A percentile compares a stretch with the other conserved stretches of the same genome.
Evolutionary conservation across 2,888 invertebrate species (phyloP).

Genomic region (Volucella inflata): DNA sequence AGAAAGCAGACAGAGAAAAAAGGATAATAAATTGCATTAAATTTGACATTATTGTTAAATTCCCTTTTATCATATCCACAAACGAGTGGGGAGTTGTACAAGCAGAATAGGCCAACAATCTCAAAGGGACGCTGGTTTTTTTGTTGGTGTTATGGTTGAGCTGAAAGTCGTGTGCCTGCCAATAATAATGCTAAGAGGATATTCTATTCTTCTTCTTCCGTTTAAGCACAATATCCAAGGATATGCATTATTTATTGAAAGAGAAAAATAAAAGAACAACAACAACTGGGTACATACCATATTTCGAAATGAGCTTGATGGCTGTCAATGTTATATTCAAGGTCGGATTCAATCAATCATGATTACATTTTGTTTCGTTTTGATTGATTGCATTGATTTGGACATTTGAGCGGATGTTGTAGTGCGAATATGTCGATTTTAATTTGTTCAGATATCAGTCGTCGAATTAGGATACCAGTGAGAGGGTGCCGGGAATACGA

Average conservation of each 20-base stretch:
- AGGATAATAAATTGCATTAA: conserved; percentile 83
- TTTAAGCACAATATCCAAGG: conserved; percentile 9
- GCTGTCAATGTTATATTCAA: conserved; percentile 3
- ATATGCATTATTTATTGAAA: conserved; percentile 52
- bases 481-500: neutral
- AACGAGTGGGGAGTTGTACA: conserved; percentile 12
- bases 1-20: conserved; percentile 78
- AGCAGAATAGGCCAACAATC: neutral
- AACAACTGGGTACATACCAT: no score
- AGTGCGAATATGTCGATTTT: conserved; percentile 31
- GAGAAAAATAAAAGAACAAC: conserved; percentile 12
- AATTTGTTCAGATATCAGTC: conserved; percentile 40
- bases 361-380: conserved; percentile 78
- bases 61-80: conserved; percentile 66
- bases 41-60: conserved; percentile 79
- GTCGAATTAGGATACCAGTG: neutral
- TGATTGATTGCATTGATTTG: conserved; percentile 80
- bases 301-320: neutral
- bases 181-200: conserved; percentile 23
- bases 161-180: conserved; percentile 1
- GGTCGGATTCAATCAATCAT: conserved; percentile 77
- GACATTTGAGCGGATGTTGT: conserved; percentile 49
- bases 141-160: conserved; percentile 1
- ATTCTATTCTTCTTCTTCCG: conserved; percentile 6
- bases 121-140: conserved; percentile 10